A percentile compares a stretch with the other conserved stretches of the same genome.
Evolutionary conservation across 1,140 invertebrate genomes (phyloP).

Genomic region (Megalonaias nervosa): DNA sequence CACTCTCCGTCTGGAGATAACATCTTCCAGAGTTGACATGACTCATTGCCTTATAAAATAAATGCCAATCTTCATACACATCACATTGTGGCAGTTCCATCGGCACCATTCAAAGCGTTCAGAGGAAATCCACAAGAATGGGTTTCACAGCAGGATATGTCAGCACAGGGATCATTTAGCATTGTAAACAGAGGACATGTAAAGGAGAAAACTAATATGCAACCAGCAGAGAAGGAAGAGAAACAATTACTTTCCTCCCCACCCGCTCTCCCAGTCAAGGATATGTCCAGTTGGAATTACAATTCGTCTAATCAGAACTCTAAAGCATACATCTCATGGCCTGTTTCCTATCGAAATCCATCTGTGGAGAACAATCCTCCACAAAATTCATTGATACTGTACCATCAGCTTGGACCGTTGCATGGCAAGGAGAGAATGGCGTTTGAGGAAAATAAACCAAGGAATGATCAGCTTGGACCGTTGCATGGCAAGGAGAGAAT

Average conservation of each 20-base stretch:
- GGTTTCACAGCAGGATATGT: conserved; percentile 37
- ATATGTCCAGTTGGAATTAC: conserved; percentile 81
- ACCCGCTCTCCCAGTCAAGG: conserved; percentile 75
- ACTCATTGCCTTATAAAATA: too few relatives aligned
- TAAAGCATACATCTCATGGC: conserved; percentile 88
- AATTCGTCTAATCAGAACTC: conserved; percentile 77
- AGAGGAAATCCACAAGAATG: conserved; percentile 33
- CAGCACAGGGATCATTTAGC: conserved; percentile 27
- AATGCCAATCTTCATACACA: too few relatives aligned
- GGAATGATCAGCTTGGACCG: conserved; percentile 51
- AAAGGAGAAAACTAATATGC: conserved; percentile 20
- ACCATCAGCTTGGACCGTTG: conserved; percentile 42
- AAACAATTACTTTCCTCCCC: conserved; percentile 41
- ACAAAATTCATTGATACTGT: conserved; percentile 38
- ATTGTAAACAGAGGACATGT: conserved; percentile 34
- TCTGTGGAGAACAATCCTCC: conserved; percentile 44
- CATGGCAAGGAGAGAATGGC: conserved; percentile 31
- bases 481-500: conserved; percentile 36
- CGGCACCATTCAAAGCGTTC: not conserved
- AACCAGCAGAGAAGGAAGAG: conserved; percentile 32
- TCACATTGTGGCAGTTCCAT: not conserved
- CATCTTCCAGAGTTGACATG: too few relatives aligned
- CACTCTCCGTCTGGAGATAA: too few relatives aligned
- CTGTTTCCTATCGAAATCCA: conserved; percentile 65
- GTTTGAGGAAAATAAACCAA: conserved; percentile 48